Evolutionary conservation across 2,888 invertebrate species (phyloP), one percentile per base, ranked within the genome.

Genomic region (Leptarthrus brevirostris): DNA sequence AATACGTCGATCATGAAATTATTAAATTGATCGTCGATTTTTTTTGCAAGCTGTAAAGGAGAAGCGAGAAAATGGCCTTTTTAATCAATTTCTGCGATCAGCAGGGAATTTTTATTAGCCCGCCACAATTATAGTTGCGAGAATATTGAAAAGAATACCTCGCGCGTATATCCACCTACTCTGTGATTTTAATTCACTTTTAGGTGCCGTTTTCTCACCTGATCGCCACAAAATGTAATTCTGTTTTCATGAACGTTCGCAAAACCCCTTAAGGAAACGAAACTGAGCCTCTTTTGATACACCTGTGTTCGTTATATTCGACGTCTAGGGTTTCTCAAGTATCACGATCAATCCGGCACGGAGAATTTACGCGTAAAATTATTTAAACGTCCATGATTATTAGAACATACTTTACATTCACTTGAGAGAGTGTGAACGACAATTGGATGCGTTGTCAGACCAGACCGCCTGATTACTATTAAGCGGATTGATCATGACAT

Each of bases 11-110:
- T 69, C 70, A 24, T 70, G 70, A 53, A 70, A 54, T 70, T 70
- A 70, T 70, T 70, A 53, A 70, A 30, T 70, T 70, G 49, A 66
- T 44, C 40, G 26, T 66, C 66, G 16, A 24, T 47, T 30, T 20
- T 53, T 30, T n/a, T n/a, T n/a, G n/a, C n/a, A 18, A 18, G 34
- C 30, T 12, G 69, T 71, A 71, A 44, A 54, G 20, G 44, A 30
- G 56, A 72, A 58, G 72, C 72, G 72, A 54, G 72, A 72, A 72
- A 72, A 72, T 54, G 36, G 20, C 18, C 16, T 44, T 30, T 44
- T 44, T 72, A 72, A 72, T 72, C 72, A 72, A 72, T 72, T 72
- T 56, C 12, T 40, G 58, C 44, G 54, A 71, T 71, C 71, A 71
- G 54, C 26, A 12, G 24, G 53, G 36, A 20, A 66, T 66, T 66